These are phyloP conservation scores for Heliconius ethilla DNA, from an alignment of 2,888 invertebrate genomes.

Conservation along the genomic window DNA sequence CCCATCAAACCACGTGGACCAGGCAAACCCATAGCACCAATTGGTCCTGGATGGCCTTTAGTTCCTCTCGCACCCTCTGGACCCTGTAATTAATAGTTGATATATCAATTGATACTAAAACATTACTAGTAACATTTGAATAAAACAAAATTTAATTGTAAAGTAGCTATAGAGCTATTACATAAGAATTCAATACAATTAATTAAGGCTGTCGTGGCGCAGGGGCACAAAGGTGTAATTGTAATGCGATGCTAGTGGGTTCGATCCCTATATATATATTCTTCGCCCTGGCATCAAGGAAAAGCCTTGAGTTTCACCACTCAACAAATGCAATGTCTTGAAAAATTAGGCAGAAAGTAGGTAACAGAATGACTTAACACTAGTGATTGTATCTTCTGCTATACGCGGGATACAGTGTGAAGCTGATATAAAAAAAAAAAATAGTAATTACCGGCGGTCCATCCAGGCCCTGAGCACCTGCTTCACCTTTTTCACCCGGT, in stretches of 20 bases:
- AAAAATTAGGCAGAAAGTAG: no score
- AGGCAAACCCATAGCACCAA: slow-evolving; percentile 87
- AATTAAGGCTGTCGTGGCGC: no score
- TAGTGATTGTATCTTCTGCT: no score
- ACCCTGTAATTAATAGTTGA: slow-evolving; percentile 73
- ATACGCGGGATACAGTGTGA: no score
- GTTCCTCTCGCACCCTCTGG: slow-evolving; percentile 84
- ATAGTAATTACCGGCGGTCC: slow-evolving; percentile 82
- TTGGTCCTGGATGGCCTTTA: slow-evolving; percentile 87
- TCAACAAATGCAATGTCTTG: no score
- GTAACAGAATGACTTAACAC: no score
- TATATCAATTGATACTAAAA: background rate
- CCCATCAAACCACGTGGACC: slow-evolving; percentile 86
- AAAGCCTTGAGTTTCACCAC: no score
- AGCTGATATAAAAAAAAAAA: background rate
- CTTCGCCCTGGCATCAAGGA: no score
- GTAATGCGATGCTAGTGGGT: no score
- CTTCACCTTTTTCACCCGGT: slow-evolving; percentile 84
- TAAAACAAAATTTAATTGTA: background rate
- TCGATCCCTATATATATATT: no score
- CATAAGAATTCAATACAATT: no score
- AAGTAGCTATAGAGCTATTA: background rate
- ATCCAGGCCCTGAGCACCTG: slow-evolving; percentile 85
- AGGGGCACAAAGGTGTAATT: no score
- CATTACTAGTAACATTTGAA: background rate